Conservation (phyloP, 2,888 invertebrate species). For the Spilarctia lutea region DNA sequence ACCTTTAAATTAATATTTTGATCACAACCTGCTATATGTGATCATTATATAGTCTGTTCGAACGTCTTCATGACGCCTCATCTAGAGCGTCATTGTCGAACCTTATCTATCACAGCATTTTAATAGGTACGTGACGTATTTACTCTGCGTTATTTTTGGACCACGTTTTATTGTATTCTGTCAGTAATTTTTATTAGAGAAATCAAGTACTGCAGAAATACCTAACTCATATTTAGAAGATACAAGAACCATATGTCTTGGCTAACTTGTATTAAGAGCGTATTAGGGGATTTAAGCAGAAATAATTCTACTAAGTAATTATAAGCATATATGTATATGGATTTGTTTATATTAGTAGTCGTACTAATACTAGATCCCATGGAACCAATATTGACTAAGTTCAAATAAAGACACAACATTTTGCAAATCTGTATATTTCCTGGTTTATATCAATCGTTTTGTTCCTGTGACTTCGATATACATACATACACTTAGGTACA, state of each 20-base stretch:
- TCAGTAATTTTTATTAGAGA: no score
- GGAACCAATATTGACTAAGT: neutral
- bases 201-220: no score
- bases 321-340: neutral
- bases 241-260: no score
- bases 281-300: no score
- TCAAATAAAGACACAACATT: conserved; percentile 56
- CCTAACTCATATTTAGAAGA: no score
- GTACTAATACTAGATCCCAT: neutral
- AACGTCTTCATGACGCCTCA: neutral
- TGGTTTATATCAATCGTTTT: conserved; percentile 62
- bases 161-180: no score
- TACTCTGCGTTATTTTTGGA: neutral
- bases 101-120: neutral
- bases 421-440: conserved; percentile 79
- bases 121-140: neutral
- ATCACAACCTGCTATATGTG: neutral
- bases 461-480: conserved; percentile 59
- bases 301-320: neutral
- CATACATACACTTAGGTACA: conserved; percentile 60
- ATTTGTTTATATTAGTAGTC: neutral
- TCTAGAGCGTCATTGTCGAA: neutral
- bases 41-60: neutral
- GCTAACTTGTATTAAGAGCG: no score
- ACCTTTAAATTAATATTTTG: neutral